These are phyloP conservation scores for Sepiola atlantica DNA, from an alignment of 2,888 invertebrate species.

Conservation along the genomic window DNA sequence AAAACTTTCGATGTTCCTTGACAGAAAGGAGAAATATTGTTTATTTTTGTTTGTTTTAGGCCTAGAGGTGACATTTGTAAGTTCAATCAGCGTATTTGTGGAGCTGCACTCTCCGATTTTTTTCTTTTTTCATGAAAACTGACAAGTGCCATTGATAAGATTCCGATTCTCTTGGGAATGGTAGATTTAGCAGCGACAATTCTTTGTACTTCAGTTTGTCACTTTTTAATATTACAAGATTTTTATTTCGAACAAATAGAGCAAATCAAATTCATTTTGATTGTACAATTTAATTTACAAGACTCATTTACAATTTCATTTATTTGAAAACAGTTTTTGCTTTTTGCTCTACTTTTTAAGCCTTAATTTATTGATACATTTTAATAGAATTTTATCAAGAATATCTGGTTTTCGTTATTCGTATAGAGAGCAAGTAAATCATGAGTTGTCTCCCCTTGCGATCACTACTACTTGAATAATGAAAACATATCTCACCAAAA, in stretches of 20 bases:
- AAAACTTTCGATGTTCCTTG: background rate
- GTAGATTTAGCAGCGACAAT: background rate
- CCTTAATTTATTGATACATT: too few species aligned
- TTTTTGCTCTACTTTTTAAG: too few species aligned
- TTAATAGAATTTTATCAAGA: too few species aligned
- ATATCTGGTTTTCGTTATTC: too few species aligned
- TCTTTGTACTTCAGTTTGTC: background rate
- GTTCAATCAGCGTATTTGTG: background rate
- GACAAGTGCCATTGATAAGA: background rate
- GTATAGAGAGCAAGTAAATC: too few species aligned
- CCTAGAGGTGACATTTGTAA: background rate
- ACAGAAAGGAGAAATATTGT: background rate
- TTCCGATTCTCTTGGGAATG: background rate
- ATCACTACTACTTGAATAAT: too few species aligned
- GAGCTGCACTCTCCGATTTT: background rate
- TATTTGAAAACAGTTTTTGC: too few species aligned
- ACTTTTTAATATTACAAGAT: background rate
- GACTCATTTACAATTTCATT: too few species aligned
- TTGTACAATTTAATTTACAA: too few species aligned
- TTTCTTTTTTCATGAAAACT: background rate
- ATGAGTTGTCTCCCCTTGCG: too few species aligned
- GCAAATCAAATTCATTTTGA: background rate
- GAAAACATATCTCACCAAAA: too few species aligned
- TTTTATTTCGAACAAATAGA: background rate
- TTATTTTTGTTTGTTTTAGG: background rate